Conservation (phyloP, 2,888 invertebrate genomes). For the Xylota sylvarum region DNA sequence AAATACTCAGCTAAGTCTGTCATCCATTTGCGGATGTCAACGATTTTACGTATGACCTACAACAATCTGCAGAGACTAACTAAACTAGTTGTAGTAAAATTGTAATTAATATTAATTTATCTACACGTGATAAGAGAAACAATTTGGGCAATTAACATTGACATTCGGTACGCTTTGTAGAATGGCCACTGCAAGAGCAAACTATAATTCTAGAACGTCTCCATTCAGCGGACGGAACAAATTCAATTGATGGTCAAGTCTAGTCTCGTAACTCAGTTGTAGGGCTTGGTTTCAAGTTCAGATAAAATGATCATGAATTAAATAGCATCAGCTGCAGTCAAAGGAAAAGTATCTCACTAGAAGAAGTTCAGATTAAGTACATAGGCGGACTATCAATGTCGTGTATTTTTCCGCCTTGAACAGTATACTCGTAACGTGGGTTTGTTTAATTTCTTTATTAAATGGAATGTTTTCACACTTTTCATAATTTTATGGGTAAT, state of each 20-base stretch:
- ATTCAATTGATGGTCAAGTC: slow-evolving; percentile 32
- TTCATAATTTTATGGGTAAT: too few relatives aligned
- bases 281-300: slow-evolving; percentile 29
- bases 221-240: slow-evolving; percentile 2
- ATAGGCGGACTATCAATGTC: not conserved
- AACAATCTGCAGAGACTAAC: slow-evolving; percentile 25
- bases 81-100: slow-evolving; percentile 51
- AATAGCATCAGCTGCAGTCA: not conserved
- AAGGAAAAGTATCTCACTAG: not conserved
- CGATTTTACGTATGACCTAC: slow-evolving; percentile 38
- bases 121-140: slow-evolving; percentile 68
- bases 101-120: slow-evolving; percentile 72
- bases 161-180: slow-evolving; percentile 69
- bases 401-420: not conserved
- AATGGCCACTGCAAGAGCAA: slow-evolving; percentile 20
- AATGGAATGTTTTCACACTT: too few relatives aligned
- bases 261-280: not conserved
- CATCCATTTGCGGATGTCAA: slow-evolving; percentile 43
- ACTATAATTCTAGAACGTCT: not conserved
- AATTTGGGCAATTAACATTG: slow-evolving; percentile 70
- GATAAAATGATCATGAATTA: not conserved
- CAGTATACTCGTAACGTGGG: not conserved
- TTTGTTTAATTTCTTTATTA: not conserved
- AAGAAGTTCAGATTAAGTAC: not conserved
- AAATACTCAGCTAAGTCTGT: slow-evolving; percentile 6